Conservation (phyloP, 2,888 invertebrate species). For the Falcaria lacertinaria region DNA sequence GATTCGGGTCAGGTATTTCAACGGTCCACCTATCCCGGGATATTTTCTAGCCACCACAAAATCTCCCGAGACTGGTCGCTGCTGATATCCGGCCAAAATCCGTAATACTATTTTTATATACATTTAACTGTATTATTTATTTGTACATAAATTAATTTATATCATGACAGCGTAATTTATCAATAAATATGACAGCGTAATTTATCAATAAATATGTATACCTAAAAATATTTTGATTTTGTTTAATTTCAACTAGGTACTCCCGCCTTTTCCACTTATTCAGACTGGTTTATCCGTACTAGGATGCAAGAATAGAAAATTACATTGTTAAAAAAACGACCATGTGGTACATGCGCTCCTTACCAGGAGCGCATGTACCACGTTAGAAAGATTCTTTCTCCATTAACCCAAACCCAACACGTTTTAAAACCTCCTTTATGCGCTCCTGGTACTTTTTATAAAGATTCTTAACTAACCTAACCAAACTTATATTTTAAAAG, state of each 20-base stretch:
- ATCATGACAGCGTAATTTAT: constrained; percentile 76
- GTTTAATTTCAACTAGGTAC: constrained; percentile 21
- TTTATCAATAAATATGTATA: constrained; percentile 79
- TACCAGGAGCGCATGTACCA: too few species aligned
- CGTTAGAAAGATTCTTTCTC: too few species aligned
- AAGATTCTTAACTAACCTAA: too few species aligned
- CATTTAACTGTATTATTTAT: constrained; percentile 75
- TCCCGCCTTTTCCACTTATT: neutral
- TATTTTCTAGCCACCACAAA: constrained; percentile 58
- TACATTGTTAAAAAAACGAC: too few species aligned
- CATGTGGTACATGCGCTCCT: too few species aligned
- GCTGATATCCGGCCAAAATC: constrained; percentile 28
- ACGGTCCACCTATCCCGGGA: constrained; percentile 27
- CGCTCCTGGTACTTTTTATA: too few species aligned
- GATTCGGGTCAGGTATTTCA: constrained; percentile 29
- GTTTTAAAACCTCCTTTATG: too few species aligned
- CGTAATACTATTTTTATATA: constrained; percentile 72
- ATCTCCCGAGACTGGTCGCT: constrained; percentile 34
- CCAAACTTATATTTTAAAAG: too few species aligned
- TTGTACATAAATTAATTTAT: constrained; percentile 78
- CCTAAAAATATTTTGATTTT: constrained; percentile 59
- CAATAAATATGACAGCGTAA: constrained; percentile 78
- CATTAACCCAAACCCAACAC: too few species aligned
- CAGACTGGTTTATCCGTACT: too few species aligned
- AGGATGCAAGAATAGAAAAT: too few species aligned